phyloP scores from a whole-genome alignment of 2,113 vertebrate genomes.

The Synodontis membranacea region DNA sequence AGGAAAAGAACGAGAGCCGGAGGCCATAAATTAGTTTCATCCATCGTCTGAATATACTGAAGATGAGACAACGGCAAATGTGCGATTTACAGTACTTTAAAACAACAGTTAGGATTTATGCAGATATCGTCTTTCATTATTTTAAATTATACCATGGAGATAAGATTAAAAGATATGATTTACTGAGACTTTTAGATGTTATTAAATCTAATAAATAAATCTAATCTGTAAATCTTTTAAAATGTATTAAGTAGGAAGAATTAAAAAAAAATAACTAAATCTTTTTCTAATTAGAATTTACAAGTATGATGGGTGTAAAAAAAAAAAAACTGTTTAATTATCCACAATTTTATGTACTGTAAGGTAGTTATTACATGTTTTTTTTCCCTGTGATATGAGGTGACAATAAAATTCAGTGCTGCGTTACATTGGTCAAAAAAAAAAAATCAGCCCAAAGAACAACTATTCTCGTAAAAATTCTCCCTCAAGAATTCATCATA shows the following conservation, averaged over 20 bases:
- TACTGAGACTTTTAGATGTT: not conserved
- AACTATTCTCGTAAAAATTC: constrained; percentile 23
- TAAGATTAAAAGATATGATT: not conserved
- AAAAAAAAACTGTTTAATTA: not conserved
- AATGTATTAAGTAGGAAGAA: not conserved
- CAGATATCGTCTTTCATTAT: not conserved
- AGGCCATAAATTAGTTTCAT: constrained; percentile 79
- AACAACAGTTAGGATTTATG: not conserved
- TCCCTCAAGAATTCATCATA: constrained; percentile 10
- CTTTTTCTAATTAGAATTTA: not conserved
- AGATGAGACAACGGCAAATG: constrained; percentile 57
- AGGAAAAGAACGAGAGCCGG: constrained; percentile 63
- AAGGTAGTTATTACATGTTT: not conserved
- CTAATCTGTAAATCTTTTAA: not conserved
- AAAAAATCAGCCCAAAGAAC: constrained; percentile 1
- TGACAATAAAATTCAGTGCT: constrained; percentile 8
- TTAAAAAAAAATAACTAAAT: too few relatives aligned
- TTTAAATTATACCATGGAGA: too few relatives aligned
- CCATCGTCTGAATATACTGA: constrained; percentile 54
- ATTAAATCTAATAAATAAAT: not conserved
- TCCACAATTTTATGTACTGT: not conserved
- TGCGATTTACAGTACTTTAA: constrained; percentile 17
- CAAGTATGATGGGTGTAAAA: not conserved
- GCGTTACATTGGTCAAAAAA: not conserved
- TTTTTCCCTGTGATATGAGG: not conserved